Evolutionary conservation across 2,113 vertebrate species (phyloP), one percentile per base, ranked within the genome.

Genomic region (Trogon surrucura): DNA sequence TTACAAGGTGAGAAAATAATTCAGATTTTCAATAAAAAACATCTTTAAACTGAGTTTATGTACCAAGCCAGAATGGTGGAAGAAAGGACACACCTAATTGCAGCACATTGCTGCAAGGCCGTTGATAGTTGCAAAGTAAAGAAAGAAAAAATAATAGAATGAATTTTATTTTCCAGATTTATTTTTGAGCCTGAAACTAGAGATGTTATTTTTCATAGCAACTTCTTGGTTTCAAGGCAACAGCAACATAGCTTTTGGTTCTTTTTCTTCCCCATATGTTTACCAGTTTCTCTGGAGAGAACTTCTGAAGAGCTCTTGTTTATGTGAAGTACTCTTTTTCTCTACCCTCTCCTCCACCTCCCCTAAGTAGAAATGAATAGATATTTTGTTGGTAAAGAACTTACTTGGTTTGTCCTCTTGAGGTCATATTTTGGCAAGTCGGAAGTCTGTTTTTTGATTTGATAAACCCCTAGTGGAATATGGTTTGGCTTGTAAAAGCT

Each of bases 401-500:
- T 95, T 93, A 69, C 61, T 85, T 94, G 65, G 54, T 85, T 92
- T 95, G 80, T 91, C 47, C 80, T 91, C 89, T 86, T 92, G 82
- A 95, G 89, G 69, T 93, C 71, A 91, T 86, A 67, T 75, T 94
- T 91, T 96, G 94, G 86, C 85, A 89, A 90, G 53, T 36, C 5
- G 45, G 47, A 60, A 81, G 73, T 85, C 74, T 95, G 34, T 81
- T 95, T 95, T 95, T 93, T 85, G 36, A 79, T 95, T 85, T 88
- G 70, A 91, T 93, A 95, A 95, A 81, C 75, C 64, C 81, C 89
- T 85, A 19, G 70, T 88, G 88, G 80, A 94, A 88, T 97, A 80
- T 89, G 83, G 70, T 94, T 96, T 95, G 94, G 85, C 91, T 72
- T 83, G 27, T 91, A 44, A 58, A 85, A 94, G 12, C 61, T 77